Percentiles rank a stretch among this genome's conserved stretches.
Conservation (phyloP, 2,888 invertebrate genomes). For the Gymnosoma rotundatum region DNA sequence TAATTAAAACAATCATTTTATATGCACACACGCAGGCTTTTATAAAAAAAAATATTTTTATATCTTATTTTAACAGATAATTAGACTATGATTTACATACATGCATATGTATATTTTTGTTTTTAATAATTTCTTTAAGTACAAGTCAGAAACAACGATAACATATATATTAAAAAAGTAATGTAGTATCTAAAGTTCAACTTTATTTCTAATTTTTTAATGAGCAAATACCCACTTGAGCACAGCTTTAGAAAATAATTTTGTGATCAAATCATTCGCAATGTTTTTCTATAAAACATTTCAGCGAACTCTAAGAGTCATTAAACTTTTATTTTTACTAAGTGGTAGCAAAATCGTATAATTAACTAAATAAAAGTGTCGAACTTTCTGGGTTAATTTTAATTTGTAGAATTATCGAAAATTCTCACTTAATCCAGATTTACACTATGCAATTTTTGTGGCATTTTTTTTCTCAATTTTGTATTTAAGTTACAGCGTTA, state of each 20-base stretch:
- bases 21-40: not conserved
- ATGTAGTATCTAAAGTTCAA: slow-evolving; percentile 28
- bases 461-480: too few relatives aligned
- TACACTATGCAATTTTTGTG: too few relatives aligned
- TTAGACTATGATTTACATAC: slow-evolving; percentile 49
- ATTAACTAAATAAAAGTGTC: not conserved
- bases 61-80: slow-evolving; percentile 43
- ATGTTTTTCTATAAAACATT: not conserved
- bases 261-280: not conserved
- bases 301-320: too few relatives aligned
- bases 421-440: too few relatives aligned
- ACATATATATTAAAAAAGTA: slow-evolving; percentile 2
- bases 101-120: not conserved
- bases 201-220: slow-evolving; percentile 15
- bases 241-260: slow-evolving; percentile 11
- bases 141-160: slow-evolving; percentile 32
- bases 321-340: too few relatives aligned
- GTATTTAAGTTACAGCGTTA: too few relatives aligned
- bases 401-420: too few relatives aligned
- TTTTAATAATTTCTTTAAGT: slow-evolving; percentile 25
- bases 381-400: too few relatives aligned
- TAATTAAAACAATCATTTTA: too few relatives aligned
- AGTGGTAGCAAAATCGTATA: too few relatives aligned
- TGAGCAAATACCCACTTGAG: slow-evolving; percentile 14
- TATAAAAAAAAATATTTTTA: slow-evolving; percentile 35